Evolutionary conservation across 2,113 vertebrate genomes (phyloP), one percentile per base, ranked within the genome.

Genomic region (Sterna hirundo): DNA sequence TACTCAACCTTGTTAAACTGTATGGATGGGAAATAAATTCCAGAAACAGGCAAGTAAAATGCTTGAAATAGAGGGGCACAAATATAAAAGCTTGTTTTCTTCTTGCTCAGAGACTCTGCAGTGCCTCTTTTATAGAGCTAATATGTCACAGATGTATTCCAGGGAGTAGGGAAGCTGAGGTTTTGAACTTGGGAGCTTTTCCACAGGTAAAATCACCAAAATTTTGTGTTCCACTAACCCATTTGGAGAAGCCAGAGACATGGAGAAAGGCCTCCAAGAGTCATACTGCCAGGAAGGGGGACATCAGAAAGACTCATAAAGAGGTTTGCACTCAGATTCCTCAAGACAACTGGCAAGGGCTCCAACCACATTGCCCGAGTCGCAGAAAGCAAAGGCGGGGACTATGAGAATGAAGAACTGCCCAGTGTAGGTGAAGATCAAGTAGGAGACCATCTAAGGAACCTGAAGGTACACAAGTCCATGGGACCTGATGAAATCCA

Each of bases 141-240:
- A 49, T 76, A 46, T 94, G 57, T 91, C 88, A 79, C 42, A 96
- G 85, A 80, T 92, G 62, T 90, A 75, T 93, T 95, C 62, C 79
- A 93, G 65, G 74, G 77, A 87, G 52, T 89, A 94, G 86, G 94
- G 57, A 95, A 95, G 70, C 80, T 88, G 77, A 95, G 81, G 69
- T 89, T 96, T 93, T 97, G 83, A 94, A 83, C 91, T 86, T 58
- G 11, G 94, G 70, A 94, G 93, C 91, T 97, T 97, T 96, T 94
- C 91, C 86, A 72, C 81, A 86, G 88, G 69, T 94, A 91, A 96
- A 95, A 44, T 46, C 88, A 94, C 74, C 88, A 94, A 93, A 96
- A 93, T 92, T 91, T 92, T 93, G 83, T 94, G 88, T 86, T 97
- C 86, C 42, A 78, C 91, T 97, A 94, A 95, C 16, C 74, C 86